Base-by-base conservation (phyloP, 2,797 vertebrate species). In the Pseudotriccus pelzelni region DNA sequence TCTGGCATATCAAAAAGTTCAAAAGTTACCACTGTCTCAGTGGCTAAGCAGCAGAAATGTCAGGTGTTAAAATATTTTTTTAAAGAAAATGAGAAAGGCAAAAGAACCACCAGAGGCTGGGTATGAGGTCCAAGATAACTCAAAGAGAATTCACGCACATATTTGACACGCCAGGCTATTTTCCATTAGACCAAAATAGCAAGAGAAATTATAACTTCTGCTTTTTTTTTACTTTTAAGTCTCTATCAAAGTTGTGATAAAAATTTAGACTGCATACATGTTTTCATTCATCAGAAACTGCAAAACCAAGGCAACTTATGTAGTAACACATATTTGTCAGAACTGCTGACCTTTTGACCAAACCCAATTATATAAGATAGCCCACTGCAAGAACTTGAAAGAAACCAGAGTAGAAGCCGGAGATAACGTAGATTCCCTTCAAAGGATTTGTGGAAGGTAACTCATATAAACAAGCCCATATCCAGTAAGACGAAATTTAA, bases 21-120 rank as follows among this genome's bases (percentile, higher is more conserved):
- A 73, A 84, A 92, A 92, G 82, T 82, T 87, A 78, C 46, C 55
- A 67, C 49, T 3, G 20, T 78, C 77, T 94, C 59, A 55, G 69
- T 47, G 32, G 81, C 34, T 64, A 67, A 87, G 70, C 74, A 94
- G 69, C 34, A 90, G 74, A 64, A 96, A 73, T 70, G 25, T 93
- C 93, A 94, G 95, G 91, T 97, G 94, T 94, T 96, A 91, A 95
- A 95, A 95, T 96, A 94, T 96, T 96, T 94, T 89, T 81, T 90
- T 94, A 84, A 92, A 91, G 89, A 84, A 95, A 94, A 89, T 44
- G 93, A 96, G 92, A 95, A 93, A 92, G 76, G 92, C 87, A 37
- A 83, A 87, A 93, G 79, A 94, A 94, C 94, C 73, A 94, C 89
- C 59, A 41, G 91, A 95, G 43, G 47, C 62, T 92, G 77, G 23